phyloP scores from a whole-genome alignment of 2,113 vertebrate genomes.

The Mormyrus iriodes region DNA sequence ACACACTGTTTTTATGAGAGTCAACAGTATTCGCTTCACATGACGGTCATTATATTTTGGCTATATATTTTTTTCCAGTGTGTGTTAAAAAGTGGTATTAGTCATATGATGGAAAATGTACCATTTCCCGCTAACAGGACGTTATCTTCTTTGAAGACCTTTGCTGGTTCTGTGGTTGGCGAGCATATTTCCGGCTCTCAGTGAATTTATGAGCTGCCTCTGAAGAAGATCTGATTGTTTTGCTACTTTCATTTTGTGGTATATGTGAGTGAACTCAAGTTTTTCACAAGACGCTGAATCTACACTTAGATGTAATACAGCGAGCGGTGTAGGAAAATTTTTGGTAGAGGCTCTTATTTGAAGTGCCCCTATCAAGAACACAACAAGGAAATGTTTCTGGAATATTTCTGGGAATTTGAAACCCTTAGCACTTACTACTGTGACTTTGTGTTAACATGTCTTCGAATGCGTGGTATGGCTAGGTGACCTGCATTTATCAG shows the following conservation, averaged over 20 bases:
- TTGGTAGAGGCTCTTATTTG: background rate
- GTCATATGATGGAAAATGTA: background rate
- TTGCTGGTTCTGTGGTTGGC: background rate
- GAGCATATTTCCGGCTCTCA: slow-evolving; percentile 3
- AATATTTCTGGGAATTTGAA: background rate
- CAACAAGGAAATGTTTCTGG: background rate
- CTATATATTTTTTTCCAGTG: background rate
- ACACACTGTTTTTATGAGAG: background rate
- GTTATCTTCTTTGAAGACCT: background rate
- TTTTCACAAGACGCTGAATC: background rate
- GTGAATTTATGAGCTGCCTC: background rate
- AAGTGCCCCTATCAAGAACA: background rate
- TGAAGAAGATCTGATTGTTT: background rate
- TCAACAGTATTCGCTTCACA: background rate
- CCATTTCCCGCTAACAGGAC: background rate
- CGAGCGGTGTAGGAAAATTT: background rate
- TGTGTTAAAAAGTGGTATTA: background rate
- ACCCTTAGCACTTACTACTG: background rate
- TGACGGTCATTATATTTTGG: background rate
- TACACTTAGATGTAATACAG: background rate
- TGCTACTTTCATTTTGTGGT: background rate
- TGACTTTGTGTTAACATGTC: background rate
- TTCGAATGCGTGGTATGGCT: background rate
- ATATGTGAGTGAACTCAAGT: background rate
- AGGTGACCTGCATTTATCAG: background rate